Evolutionary conservation across 2,888 invertebrate genomes (phyloP).

Genomic region (Mycalesis mineus): DNA sequence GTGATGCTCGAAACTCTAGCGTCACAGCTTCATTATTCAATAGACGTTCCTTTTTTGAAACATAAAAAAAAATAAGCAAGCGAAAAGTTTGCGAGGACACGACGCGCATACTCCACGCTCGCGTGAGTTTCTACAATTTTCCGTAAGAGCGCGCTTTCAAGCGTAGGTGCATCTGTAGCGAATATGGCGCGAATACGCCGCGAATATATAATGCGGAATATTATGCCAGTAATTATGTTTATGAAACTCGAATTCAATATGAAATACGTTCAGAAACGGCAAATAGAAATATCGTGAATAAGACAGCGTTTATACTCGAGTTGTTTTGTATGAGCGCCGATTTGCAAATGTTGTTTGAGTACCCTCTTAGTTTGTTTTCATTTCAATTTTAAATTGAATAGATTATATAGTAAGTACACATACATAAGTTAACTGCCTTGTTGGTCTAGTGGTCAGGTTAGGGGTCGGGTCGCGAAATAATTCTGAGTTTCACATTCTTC

Average conservation of each 20-base stretch:
- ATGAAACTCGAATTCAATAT: slow-evolving; percentile 27
- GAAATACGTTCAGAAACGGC: slow-evolving; percentile 18
- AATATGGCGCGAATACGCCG: slow-evolving; percentile 11
- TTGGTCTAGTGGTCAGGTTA: no score
- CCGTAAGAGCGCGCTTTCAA: slow-evolving; percentile 52
- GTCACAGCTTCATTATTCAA: slow-evolving; percentile 38
- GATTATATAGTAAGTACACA: not conserved
- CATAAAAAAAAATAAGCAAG: slow-evolving; percentile 39
- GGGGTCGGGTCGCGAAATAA: no score
- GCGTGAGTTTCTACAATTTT: slow-evolving; percentile 62
- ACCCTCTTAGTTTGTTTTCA: not conserved
- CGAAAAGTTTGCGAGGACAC: slow-evolving; percentile 43
- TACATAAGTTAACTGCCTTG: no score
- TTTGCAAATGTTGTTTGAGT: not conserved
- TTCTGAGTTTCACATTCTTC: no score
- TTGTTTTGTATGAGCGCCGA: slow-evolving; percentile 3
- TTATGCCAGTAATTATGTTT: slow-evolving; percentile 31
- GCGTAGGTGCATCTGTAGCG: slow-evolving; percentile 37
- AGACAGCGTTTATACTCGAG: slow-evolving; percentile 11
- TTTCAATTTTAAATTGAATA: not conserved
- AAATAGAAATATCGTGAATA: slow-evolving; percentile 16
- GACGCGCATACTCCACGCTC: slow-evolving; percentile 46
- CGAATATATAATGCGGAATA: slow-evolving; percentile 29
- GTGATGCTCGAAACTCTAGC: slow-evolving; percentile 25
- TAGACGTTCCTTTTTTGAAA: slow-evolving; percentile 35